Evolutionary conservation across 1,140 invertebrate species (phyloP), one percentile per base, ranked within the genome.

Genomic region (Dufourea novaeangliae): DNA sequence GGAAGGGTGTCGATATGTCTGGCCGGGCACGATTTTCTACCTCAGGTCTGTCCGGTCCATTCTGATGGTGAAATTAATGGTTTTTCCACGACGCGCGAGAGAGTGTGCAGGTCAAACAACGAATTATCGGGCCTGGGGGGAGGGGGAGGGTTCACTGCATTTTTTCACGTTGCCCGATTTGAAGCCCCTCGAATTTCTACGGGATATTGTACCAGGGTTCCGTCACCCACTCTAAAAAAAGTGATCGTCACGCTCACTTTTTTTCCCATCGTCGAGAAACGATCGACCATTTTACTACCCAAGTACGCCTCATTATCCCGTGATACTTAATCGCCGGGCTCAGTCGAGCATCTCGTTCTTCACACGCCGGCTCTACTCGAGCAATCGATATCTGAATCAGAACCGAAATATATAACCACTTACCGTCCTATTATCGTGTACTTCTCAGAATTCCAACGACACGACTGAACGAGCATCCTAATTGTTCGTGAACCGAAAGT

Each of bases 1-100:
- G 82, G 84, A 76, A 84, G 83, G 83, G 82, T 84, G 83, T 85
- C 83, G 83, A 85, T 85, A 85, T 64, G 83, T 84, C 83, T 84
- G 82, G 72, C 61, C 68, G 68, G n/a, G 75, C 71, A 84, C 83
- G 78, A 84, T 85, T 84, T 80, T 80, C 82, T 84, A 84, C 78
- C 82, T 84, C 78, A 74, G 34, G 59, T 74, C 78, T 73, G 82
- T 37, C 72, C 82, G 63, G 77, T 76, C 83, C 73, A 84, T 85
- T 75, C 82, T 77, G 69, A 75, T 77, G 68, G 69, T 66, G 74
- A 78, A 85, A 85, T 85, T 85, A 85, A 85, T 85, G 83, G 82
- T 73, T 85, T 80, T 81, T 59, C 62, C 80, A 27, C 69, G 79
- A 81, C 78, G 82, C 74, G 69, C 78, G 82, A 70, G 69, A 69